Conservation (phyloP, 2,113 vertebrate genomes). For the Neotragus moschatus region DNA sequence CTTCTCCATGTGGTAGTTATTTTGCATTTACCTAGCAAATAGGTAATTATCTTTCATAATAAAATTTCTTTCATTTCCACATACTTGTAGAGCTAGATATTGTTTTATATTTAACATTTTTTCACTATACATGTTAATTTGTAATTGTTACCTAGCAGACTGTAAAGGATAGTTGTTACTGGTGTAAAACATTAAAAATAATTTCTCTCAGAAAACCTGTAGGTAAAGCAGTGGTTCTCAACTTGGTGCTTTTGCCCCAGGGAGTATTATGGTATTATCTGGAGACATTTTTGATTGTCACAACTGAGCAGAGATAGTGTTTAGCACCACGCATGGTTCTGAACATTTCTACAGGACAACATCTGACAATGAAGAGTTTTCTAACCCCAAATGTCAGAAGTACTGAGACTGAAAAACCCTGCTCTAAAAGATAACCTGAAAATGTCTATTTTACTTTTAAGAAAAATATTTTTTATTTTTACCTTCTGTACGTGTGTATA, state of each 20-base stretch:
- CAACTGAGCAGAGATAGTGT: background rate
- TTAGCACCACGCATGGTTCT: background rate
- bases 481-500: background rate
- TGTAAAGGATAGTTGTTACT: background rate
- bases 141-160: background rate
- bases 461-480: constrained; percentile 6
- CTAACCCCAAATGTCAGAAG: background rate
- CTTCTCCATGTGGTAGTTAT: background rate
- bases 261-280: background rate
- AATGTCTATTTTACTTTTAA: background rate
- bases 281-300: background rate
- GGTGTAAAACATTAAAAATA: background rate
- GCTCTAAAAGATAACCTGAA: background rate
- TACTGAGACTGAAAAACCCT: background rate
- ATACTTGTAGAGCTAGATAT: background rate
- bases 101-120: constrained; percentile 7
- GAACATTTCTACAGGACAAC: background rate
- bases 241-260: background rate
- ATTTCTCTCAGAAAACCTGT: constrained; percentile 15
- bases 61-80: background rate
- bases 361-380: background rate
- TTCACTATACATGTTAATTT: background rate
- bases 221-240: background rate
- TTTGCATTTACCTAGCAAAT: background rate
- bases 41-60: background rate